These are phyloP conservation scores for Aphidius ervi DNA, from an alignment of 1,140 invertebrate genomes.

Conservation along the genomic window DNA sequence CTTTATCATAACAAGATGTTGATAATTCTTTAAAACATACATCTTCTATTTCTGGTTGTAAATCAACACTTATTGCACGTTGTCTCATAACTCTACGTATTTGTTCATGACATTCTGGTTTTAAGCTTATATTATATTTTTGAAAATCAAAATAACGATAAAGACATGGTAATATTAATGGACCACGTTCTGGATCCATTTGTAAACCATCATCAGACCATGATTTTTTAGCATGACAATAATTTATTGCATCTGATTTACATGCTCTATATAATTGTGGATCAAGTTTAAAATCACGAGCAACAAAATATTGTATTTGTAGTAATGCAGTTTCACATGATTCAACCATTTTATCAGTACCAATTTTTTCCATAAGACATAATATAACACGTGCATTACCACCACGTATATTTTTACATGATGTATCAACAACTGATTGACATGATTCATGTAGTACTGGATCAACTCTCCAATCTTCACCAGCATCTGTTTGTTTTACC, in stretches of 20 bases:
- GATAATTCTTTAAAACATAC: slow-evolving; percentile 83
- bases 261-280: slow-evolving; percentile 84
- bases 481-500: slow-evolving; percentile 76
- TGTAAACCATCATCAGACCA: slow-evolving; percentile 71
- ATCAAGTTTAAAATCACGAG: slow-evolving; percentile 91
- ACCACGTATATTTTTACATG: slow-evolving; percentile 63
- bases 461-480: slow-evolving; percentile 89
- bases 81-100: slow-evolving; percentile 88
- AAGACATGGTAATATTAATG: slow-evolving; percentile 86
- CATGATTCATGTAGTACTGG: slow-evolving; percentile 83
- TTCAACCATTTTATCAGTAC: slow-evolving; percentile 77
- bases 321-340: slow-evolving; percentile 87
- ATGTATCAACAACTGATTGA: slow-evolving; percentile 72
- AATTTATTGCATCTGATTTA: slow-evolving; percentile 75
- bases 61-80: slow-evolving; percentile 84
- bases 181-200: slow-evolving; percentile 67
- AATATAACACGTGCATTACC: slow-evolving; percentile 80
- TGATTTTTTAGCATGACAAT: slow-evolving; percentile 75
- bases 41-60: slow-evolving; percentile 91
- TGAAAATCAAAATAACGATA: slow-evolving; percentile 81
- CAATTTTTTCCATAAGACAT: slow-evolving; percentile 90
- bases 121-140: slow-evolving; percentile 61
- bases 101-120: slow-evolving; percentile 68
- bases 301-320: slow-evolving; percentile 96
- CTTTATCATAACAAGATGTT: slow-evolving; percentile 76